Base-by-base conservation (phyloP, 2,888 invertebrate species). In the Urechis unicinctus region DNA sequence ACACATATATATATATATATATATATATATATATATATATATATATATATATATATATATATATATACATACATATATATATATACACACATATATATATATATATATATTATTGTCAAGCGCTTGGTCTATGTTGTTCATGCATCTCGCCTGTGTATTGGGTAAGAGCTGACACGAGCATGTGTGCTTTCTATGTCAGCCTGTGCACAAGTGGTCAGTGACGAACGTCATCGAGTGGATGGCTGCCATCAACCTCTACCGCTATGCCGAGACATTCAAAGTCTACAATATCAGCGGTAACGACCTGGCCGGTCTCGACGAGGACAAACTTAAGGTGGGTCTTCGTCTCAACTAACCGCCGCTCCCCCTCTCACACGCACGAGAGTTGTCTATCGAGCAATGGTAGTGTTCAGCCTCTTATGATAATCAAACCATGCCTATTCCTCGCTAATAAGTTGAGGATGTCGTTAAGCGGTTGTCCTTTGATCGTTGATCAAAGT, bases 191-290 rank as follows among this genome's bases (percentile, higher is more conserved):
- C 65, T 70, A 64, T 81, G 81, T 21, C 80, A 88, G 87, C 83
- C 85, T 55, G 81, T 87, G 64, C 80, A 81, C 63, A 84, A 86
- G 71, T 88, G 88, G 88, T 83, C 84, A 42, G 82, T 84, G 53
- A 76, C 82, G 52, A 84, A 87, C 73, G 86, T 88, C 45, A 82
- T 85, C 57, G 86, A 88, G 78, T 87, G 87, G 86, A 85, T 88
- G 86, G 85, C 86, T 53, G 85, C 85, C 50, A 77, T 86, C 57
- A 87, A 87, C 76, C 80, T 88, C 57, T 86, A 85, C 77, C 81
- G 85, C 60, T 86, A 86, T 77, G 83, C 84, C 57, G 86, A 86
- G 70, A 30, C 86, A 59, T 87, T 88, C 80, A 83, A 85, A 69
- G 85, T 85, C 66, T 84, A 85, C 73, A 28, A 28, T 26, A 62